A percentile compares a stretch with the other conserved stretches of the same genome.
Conservation (phyloP, 2,797 vertebrate genomes). For the Atherinosoma microstoma region DNA sequence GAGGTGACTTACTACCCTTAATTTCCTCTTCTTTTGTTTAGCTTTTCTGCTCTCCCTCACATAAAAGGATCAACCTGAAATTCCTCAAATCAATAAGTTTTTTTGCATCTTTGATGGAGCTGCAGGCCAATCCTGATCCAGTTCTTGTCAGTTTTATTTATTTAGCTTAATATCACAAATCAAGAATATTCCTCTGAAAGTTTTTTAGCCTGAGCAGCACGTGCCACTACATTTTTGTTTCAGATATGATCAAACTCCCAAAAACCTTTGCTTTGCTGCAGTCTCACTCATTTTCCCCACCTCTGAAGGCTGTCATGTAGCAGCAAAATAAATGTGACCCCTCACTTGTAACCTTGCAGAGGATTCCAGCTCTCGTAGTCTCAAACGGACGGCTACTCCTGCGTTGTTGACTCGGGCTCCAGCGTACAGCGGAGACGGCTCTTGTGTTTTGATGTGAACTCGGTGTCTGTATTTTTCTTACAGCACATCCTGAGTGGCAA, state of each 20-base stretch:
- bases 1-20: background rate
- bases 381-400: slow-evolving; percentile 11
- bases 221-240: background rate
- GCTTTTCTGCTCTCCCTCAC: slow-evolving; percentile 12
- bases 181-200: background rate
- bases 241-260: background rate
- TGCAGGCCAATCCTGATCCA: slow-evolving; percentile 1
- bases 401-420: slow-evolving; percentile 8
- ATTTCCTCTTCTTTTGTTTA: slow-evolving; percentile 23
- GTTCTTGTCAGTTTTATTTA: background rate
- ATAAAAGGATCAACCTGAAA: background rate
- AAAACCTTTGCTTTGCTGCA: background rate
- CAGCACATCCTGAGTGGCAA: slow-evolving; percentile 57
- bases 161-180: background rate
- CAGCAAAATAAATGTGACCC: slow-evolving; percentile 3
- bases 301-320: slow-evolving; percentile 4
- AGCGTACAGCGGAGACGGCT: slow-evolving; percentile 1
- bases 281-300: slow-evolving; percentile 4
- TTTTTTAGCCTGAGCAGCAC: background rate
- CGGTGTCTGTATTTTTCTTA: slow-evolving; percentile 32
- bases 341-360: background rate
- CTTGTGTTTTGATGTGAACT: slow-evolving; percentile 10
- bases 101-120: background rate
- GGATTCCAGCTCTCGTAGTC: background rate
- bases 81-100: slow-evolving; percentile 3